These are phyloP conservation scores for Campoplex nolae DNA, from an alignment of 2,888 invertebrate species.

Conservation along the genomic window DNA sequence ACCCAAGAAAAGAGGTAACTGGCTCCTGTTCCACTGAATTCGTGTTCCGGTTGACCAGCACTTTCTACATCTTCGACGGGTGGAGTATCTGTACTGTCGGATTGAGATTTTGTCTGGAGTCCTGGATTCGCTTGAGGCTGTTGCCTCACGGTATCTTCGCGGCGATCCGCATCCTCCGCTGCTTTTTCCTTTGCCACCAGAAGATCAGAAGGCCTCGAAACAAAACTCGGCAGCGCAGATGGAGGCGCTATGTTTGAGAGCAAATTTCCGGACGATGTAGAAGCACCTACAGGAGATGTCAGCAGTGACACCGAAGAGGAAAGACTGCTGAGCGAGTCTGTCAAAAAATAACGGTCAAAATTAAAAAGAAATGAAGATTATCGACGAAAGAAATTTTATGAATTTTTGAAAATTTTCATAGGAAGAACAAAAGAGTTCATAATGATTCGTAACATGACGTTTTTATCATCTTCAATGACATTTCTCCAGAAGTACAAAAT, in stretches of 20 bases:
- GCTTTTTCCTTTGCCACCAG: slow-evolving; percentile 51
- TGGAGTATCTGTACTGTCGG: slow-evolving; percentile 51
- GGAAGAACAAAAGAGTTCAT: background rate
- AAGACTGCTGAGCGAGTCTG: slow-evolving; percentile 84
- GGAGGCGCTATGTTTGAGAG: slow-evolving; percentile 90
- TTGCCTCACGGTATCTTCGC: slow-evolving; percentile 43
- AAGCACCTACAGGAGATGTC: slow-evolving; percentile 84
- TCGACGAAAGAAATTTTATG: no score
- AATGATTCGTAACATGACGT: background rate
- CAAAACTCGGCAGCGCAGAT: slow-evolving; percentile 88
- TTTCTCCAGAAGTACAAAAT: background rate
- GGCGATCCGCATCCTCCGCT: slow-evolving; percentile 14
- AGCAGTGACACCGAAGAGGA: slow-evolving; percentile 84
- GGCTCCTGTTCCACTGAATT: slow-evolving; percentile 85
- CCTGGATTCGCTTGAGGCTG: slow-evolving; percentile 61
- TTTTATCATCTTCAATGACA: background rate
- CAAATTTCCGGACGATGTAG: slow-evolving; percentile 86
- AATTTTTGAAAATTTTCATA: background rate
- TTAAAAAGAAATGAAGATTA: background rate
- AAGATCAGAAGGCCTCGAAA: slow-evolving; percentile 79
- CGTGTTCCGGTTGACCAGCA: slow-evolving; percentile 60
- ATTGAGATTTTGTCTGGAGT: slow-evolving; percentile 68
- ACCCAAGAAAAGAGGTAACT: slow-evolving; percentile 88
- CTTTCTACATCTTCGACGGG: slow-evolving; percentile 46
- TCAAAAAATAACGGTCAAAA: slow-evolving; percentile 59